These are phyloP conservation scores for Babyrousa celebensis DNA, from an alignment of 2,797 vertebrate genomes.

Conservation along the genomic window DNA sequence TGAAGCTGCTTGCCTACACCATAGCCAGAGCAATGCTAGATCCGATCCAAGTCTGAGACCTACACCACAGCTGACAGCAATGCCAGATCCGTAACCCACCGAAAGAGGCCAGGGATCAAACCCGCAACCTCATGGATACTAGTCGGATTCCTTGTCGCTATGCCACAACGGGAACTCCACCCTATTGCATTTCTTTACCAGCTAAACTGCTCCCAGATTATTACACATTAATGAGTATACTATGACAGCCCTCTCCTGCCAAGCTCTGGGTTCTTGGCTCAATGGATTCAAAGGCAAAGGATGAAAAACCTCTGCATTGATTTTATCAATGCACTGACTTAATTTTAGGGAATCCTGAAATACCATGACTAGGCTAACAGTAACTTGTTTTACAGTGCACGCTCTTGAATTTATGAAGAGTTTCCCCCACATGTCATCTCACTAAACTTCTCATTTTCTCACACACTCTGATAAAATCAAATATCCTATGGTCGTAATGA, in stretches of 20 bases:
- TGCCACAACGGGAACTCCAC: too few relatives aligned
- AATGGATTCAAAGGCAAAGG: background rate
- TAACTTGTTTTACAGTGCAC: background rate
- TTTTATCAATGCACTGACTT: background rate
- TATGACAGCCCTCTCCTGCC: slow-evolving; percentile 3
- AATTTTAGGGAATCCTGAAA: background rate
- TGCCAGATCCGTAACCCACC: too few relatives aligned
- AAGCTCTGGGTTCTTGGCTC: slow-evolving; percentile 19
- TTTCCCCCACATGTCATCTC: background rate
- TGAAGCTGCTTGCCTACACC: too few relatives aligned
- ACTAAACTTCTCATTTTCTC: background rate
- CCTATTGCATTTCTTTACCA: background rate
- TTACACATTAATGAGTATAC: slow-evolving; percentile 1
- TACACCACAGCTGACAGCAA: too few relatives aligned
- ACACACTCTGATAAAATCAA: background rate
- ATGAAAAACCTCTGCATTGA: slow-evolving; percentile 19
- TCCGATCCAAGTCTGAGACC: too few relatives aligned
- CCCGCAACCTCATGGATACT: too few relatives aligned
- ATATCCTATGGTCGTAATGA: background rate
- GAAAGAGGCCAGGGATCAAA: too few relatives aligned
- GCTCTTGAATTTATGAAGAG: background rate
- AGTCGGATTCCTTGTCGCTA: too few relatives aligned
- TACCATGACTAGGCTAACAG: background rate
- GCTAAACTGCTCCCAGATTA: background rate
- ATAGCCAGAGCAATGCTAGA: too few relatives aligned